A percentile compares a stretch with the other conserved stretches of the same genome.
Evolutionary conservation across 2,113 vertebrate species (phyloP).

Genomic region (Brachypodius melanocephalos): DNA sequence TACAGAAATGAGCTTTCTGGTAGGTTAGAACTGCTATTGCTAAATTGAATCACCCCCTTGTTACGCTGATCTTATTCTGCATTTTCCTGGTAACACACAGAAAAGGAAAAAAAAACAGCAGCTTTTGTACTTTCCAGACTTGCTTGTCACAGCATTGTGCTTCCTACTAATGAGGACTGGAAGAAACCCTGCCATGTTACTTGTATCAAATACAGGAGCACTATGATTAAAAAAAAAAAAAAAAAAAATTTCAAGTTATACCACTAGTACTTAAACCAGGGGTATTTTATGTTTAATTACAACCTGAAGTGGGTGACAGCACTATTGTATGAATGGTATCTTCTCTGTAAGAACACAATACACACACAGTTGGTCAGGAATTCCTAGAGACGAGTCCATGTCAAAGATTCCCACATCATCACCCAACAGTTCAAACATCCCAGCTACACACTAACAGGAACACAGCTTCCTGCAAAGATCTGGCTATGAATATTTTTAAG

Average conservation of each 20-base stretch:
- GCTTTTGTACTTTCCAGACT: background rate
- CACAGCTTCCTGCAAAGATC: background rate
- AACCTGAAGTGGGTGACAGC: background rate
- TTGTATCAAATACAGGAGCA: background rate
- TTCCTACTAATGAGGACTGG: background rate
- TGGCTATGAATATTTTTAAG: background rate
- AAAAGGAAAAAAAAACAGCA: background rate
- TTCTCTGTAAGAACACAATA: background rate
- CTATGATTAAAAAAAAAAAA: background rate
- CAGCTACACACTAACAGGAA: background rate
- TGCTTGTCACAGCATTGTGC: background rate
- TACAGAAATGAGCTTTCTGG: background rate
- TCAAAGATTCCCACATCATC: background rate
- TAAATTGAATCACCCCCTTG: background rate
- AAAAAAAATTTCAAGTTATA: background rate
- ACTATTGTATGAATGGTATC: background rate
- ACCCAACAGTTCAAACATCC: background rate
- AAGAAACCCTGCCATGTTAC: background rate
- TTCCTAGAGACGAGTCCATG: accelerated
- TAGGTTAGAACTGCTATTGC: background rate
- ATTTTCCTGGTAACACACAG: background rate
- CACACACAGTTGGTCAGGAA: background rate
- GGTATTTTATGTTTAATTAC: background rate
- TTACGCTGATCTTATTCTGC: background rate
- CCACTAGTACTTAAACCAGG: background rate